phyloP scores from a whole-genome alignment of 2,797 vertebrate species.

The Sebastes kiyomatsui region DNA sequence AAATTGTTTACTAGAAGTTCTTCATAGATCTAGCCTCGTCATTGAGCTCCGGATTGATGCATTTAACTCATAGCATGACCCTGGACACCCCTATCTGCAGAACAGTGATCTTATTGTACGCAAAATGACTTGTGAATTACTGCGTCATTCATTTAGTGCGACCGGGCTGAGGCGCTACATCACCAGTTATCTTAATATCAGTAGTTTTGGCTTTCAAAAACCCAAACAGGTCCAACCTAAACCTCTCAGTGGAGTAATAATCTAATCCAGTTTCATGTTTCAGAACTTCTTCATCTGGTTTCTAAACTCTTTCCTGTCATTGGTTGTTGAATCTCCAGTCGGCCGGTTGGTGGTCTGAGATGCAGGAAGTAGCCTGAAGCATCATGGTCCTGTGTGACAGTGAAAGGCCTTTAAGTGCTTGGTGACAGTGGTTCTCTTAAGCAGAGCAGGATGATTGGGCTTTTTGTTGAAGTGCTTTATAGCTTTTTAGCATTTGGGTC shows the following conservation, averaged over 20 bases:
- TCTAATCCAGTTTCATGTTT: background rate
- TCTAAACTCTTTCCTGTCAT: background rate
- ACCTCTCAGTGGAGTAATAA: background rate
- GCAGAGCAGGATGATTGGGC: slow-evolving; percentile 4
- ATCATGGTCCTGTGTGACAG: background rate
- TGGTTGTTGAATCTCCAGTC: background rate
- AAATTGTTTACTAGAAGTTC: no score
- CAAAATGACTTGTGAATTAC: no score
- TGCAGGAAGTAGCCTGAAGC: background rate
- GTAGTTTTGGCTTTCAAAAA: background rate
- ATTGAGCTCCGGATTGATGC: no score
- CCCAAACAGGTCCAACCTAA: background rate
- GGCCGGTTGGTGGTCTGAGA: background rate
- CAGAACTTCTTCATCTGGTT: background rate
- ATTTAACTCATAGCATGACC: no score
- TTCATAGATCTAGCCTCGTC: no score
- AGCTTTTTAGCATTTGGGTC: slow-evolving; percentile 4
- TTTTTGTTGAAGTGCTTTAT: slow-evolving; percentile 4
- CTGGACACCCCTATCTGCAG: no score
- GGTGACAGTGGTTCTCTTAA: slow-evolving; percentile 22
- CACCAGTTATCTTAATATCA: no score
- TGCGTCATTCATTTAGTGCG: no score
- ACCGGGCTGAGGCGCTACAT: no score
- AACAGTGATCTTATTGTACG: no score
- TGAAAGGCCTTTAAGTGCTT: background rate